These are phyloP conservation scores for Nymphalis urticae DNA, from an alignment of 2,888 invertebrate species.

Conservation along the genomic window DNA sequence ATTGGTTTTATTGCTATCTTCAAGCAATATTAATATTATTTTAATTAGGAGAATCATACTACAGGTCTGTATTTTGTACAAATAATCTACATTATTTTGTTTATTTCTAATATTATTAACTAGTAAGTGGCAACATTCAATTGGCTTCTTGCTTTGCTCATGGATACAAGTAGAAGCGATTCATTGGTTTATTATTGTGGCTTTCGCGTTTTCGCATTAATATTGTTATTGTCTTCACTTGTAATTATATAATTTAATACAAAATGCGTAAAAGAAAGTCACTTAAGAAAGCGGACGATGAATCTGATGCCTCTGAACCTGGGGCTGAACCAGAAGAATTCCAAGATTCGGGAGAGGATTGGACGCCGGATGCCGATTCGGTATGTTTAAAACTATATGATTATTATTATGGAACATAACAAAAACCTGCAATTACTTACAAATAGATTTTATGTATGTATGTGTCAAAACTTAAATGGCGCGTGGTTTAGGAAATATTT, in stretches of 20 bases:
- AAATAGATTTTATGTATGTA: conserved; percentile 7
- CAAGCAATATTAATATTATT: too few species aligned
- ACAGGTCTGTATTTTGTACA: too few species aligned
- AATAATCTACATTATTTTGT: too few species aligned
- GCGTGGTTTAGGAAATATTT: conserved; percentile 37
- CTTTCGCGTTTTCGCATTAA: conserved; percentile 25
- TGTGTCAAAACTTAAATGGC: conserved; percentile 34
- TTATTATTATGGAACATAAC: background rate
- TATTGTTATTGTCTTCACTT: conserved; percentile 18
- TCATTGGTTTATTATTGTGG: conserved; percentile 35
- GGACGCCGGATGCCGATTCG: conserved; percentile 80
- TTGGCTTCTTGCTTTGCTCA: conserved; percentile 34
- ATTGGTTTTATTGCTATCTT: too few species aligned
- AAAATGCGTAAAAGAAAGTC: conserved; percentile 77
- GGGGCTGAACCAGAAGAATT: conserved; percentile 78
- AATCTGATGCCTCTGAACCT: conserved; percentile 74
- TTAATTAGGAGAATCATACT: too few species aligned
- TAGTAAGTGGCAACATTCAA: conserved; percentile 25
- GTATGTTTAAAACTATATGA: conserved; percentile 51
- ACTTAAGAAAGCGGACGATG: conserved; percentile 71
- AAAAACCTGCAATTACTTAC: background rate
- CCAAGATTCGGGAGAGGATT: conserved; percentile 80
- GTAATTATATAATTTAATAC: conserved; percentile 21
- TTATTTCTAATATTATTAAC: background rate
- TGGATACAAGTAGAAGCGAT: conserved; percentile 35